Evolutionary conservation across 2,888 invertebrate genomes (phyloP).

Genomic region (Opisthograptis luteolata): DNA sequence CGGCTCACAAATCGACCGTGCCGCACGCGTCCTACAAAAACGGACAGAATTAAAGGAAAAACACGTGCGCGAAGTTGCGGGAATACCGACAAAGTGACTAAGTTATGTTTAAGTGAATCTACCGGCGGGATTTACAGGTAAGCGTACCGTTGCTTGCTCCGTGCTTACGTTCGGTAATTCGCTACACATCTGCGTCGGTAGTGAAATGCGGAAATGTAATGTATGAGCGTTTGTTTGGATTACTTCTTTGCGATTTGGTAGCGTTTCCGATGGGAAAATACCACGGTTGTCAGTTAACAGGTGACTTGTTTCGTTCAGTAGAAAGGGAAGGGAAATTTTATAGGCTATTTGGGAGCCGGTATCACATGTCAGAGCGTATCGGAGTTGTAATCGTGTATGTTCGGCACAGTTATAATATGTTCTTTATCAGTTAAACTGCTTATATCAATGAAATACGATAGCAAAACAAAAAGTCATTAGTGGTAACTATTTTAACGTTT

Average conservation of each 20-base stretch:
- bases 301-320: no score
- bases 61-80: constrained; percentile 23
- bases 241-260: background rate
- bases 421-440: no score
- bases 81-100: constrained; percentile 22
- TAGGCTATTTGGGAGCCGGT: no score
- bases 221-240: background rate
- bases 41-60: constrained; percentile 1
- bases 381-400: no score
- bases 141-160: background rate
- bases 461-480: no score
- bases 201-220: constrained; percentile 7
- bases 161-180: background rate
- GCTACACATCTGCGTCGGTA: background rate
- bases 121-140: constrained; percentile 13
- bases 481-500: no score
- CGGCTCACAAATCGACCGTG: constrained; percentile 35
- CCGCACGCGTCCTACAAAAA: constrained; percentile 38
- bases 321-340: no score
- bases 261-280: background rate
- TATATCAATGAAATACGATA: no score
- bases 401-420: no score
- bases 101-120: constrained; percentile 29
- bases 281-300: background rate
- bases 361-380: no score